Conservation (phyloP, 2,797 vertebrate species). For the Semaprochilodus insignis region DNA sequence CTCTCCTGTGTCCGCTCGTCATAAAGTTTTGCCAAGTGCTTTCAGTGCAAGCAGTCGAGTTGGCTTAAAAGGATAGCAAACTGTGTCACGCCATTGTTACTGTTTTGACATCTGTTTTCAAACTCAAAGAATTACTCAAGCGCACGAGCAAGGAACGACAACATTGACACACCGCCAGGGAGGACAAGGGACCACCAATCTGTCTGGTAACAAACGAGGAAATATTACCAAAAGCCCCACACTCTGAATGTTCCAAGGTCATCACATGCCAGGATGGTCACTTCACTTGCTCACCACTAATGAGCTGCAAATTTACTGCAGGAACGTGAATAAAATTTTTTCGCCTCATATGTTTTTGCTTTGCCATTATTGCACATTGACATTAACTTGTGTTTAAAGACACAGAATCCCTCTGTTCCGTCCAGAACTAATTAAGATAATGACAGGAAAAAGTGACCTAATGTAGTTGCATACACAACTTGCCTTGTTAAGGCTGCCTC, state of each 20-base stretch:
- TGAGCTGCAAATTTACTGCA: conserved; percentile 62
- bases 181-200: conserved; percentile 63
- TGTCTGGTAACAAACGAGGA: conserved; percentile 65
- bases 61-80: conserved; percentile 65
- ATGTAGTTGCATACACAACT: conserved; percentile 24
- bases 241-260: conserved; percentile 60
- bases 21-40: conserved; percentile 65
- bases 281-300: conserved; percentile 58
- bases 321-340: conserved; percentile 58
- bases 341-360: conserved; percentile 58
- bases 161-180: conserved; percentile 64
- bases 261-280: conserved; percentile 56
- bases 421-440: conserved; percentile 43
- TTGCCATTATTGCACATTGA: conserved; percentile 53
- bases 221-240: conserved; percentile 60
- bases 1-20: conserved; percentile 56
- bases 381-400: conserved; percentile 51
- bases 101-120: conserved; percentile 67
- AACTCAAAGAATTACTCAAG: conserved; percentile 64
- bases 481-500: conserved; percentile 12
- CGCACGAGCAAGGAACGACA: conserved; percentile 57
- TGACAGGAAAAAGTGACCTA: conserved; percentile 28
- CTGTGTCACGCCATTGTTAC: conserved; percentile 67
- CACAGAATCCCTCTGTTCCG: conserved; percentile 45
- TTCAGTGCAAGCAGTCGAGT: conserved; percentile 59